Percentiles rank a stretch among this genome's conserved stretches.
These are phyloP conservation scores for Sinonovacula constricta DNA, from an alignment of 1,140 invertebrate species.

Conservation along the genomic window DNA sequence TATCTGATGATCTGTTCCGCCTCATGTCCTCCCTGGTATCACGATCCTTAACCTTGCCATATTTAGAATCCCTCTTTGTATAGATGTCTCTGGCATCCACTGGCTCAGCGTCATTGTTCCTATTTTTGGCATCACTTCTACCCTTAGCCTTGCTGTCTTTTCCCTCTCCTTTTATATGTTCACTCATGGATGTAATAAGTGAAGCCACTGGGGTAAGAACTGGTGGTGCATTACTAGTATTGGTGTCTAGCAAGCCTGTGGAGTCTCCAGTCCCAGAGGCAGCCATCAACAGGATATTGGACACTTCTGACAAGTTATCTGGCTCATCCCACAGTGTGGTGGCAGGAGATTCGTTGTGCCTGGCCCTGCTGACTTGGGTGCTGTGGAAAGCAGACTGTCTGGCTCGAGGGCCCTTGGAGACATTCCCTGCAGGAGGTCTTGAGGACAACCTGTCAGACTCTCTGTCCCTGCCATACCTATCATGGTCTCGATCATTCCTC, in stretches of 20 bases:
- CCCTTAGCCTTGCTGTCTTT: background rate
- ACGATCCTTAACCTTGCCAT: slow-evolving; percentile 50
- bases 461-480: slow-evolving; percentile 20
- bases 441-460: slow-evolving; percentile 31
- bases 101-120: background rate
- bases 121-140: background rate
- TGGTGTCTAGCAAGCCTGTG: background rate
- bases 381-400: slow-evolving; percentile 68
- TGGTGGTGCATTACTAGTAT: slow-evolving; percentile 6
- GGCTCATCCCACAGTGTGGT: slow-evolving; percentile 74
- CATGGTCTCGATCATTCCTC: slow-evolving; percentile 15
- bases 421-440: slow-evolving; percentile 33
- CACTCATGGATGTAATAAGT: slow-evolving; percentile 59
- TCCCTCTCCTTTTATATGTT: slow-evolving; percentile 45
- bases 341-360: slow-evolving; percentile 74
- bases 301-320: slow-evolving; percentile 57
- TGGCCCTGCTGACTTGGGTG: slow-evolving; percentile 58
- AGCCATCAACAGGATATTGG: slow-evolving; percentile 70
- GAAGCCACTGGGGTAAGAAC: slow-evolving; percentile 41
- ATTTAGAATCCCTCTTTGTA: slow-evolving; percentile 28
- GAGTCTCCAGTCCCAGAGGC: slow-evolving; percentile 50
- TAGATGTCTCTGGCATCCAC: slow-evolving; percentile 31
- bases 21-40: slow-evolving; percentile 31
- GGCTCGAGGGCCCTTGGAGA: slow-evolving; percentile 7
- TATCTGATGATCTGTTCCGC: slow-evolving; percentile 41